A percentile compares a stretch with the other conserved stretches of the same genome.
phyloP scores from a whole-genome alignment of 2,888 invertebrate genomes.

The Euproctis similis region DNA sequence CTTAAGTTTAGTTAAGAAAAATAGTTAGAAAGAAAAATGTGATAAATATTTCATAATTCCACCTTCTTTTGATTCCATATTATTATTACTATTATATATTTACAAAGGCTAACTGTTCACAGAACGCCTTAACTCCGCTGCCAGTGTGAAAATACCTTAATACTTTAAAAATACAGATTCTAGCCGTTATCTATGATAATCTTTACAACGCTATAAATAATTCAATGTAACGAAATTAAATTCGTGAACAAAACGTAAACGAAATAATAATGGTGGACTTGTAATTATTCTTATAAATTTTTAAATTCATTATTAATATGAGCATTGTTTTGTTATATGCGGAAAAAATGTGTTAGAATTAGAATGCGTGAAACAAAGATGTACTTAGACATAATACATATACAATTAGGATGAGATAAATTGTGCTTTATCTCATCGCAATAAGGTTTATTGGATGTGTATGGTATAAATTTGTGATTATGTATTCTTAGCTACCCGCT shows the following conservation, averaged over 20 bases:
- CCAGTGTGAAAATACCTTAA: conserved; percentile 1
- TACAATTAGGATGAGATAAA: conserved; percentile 10
- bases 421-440: conserved; percentile 12
- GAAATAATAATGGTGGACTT: conserved; percentile 32
- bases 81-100: too few species aligned
- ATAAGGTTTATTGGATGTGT: conserved; percentile 17
- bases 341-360: conserved; percentile 46
- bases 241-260: conserved; percentile 40
- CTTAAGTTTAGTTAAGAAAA: too few species aligned
- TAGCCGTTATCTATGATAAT: conserved; percentile 14
- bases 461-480: conserved; percentile 19
- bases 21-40: too few species aligned
- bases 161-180: conserved; percentile 5
- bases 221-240: conserved; percentile 22
- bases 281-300: conserved; percentile 41
- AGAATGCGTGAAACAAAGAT: conserved; percentile 53
- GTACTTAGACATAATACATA: conserved; percentile 13
- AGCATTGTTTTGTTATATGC: conserved; percentile 48
- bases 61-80: too few species aligned
- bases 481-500: conserved; percentile 41
- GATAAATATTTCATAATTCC: too few species aligned
- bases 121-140: too few species aligned
- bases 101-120: too few species aligned
- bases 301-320: conserved; percentile 46
- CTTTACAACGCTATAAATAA: conserved; percentile 20